phyloP scores from a whole-genome alignment of 2,113 vertebrate species.

The Lichenostomus cassidix region DNA sequence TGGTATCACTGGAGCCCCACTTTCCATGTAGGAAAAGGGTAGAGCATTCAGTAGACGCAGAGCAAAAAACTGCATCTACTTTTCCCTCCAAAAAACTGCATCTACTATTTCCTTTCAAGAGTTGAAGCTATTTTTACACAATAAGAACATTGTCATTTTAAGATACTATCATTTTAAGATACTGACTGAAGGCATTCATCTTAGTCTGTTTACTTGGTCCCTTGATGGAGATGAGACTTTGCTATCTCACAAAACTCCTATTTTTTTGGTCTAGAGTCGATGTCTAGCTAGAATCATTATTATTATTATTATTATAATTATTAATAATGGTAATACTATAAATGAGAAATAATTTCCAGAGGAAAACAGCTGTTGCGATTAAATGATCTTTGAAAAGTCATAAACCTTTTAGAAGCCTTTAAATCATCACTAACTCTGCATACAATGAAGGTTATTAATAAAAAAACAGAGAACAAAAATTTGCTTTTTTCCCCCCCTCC shows the following conservation, averaged over 20 bases:
- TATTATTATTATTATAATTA: not conserved
- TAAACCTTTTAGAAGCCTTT: not conserved
- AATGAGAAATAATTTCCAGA: not conserved
- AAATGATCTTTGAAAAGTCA: not conserved
- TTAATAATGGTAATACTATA: not conserved
- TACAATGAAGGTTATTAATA: not conserved
- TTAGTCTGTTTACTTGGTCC: not conserved
- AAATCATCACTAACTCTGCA: not conserved
- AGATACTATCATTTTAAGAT: not conserved
- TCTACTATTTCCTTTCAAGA: not conserved
- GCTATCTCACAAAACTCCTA: not conserved
- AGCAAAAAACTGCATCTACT: too few species aligned
- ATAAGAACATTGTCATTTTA: not conserved
- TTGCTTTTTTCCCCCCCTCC: not conserved
- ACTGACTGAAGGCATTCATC: not conserved
- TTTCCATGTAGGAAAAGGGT: not conserved
- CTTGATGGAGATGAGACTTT: not conserved
- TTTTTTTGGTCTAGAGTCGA: not conserved
- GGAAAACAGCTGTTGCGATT: not conserved
- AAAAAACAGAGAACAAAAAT: not conserved
- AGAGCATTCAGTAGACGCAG: not conserved
- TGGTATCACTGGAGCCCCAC: not conserved
- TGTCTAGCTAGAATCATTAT: not conserved
- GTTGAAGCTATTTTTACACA: not conserved
- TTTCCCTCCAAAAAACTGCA: too few species aligned